A percentile compares a stretch with the other conserved stretches of the same genome.
phyloP scores from a whole-genome alignment of 2,888 invertebrate species.

The Eumacrocentrus americanus region DNA sequence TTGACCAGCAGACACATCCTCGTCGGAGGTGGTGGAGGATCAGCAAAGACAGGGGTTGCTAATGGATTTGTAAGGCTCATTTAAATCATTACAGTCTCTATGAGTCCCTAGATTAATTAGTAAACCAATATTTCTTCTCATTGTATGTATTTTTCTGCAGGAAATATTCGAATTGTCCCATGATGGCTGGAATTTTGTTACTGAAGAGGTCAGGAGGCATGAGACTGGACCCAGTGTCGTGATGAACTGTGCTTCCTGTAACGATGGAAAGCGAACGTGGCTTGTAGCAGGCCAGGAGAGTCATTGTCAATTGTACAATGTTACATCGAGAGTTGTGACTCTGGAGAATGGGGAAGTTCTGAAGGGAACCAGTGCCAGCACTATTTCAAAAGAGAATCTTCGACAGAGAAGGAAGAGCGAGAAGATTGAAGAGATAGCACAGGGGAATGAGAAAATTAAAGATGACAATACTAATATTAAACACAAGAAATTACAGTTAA shows the following conservation, averaged over 20 bases:
- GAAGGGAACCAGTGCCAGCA: constrained; percentile 58
- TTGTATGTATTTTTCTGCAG: constrained; percentile 67
- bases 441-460: constrained; percentile 46
- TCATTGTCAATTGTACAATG: constrained; percentile 84
- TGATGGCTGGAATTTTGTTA: constrained; percentile 81
- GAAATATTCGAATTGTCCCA: constrained; percentile 92
- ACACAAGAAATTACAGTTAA: constrained; percentile 71
- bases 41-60: constrained; percentile 94
- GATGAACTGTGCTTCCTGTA: constrained; percentile 86
- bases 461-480: constrained; percentile 51
- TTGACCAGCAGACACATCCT: constrained; percentile 91
- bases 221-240: constrained; percentile 89
- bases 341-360: constrained; percentile 63
- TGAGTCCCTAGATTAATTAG: no score
- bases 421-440: constrained; percentile 59
- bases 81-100: no score
- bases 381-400: constrained; percentile 50
- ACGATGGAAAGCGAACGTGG: constrained; percentile 75
- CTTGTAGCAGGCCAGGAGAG: constrained; percentile 91
- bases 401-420: constrained; percentile 67
- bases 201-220: constrained; percentile 86
- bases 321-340: constrained; percentile 63
- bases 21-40: constrained; percentile 97
- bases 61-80: constrained; percentile 91
- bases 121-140: no score